Evolutionary conservation across 2,888 invertebrate species (phyloP).

Genomic region (Plagiodera versicolora): DNA sequence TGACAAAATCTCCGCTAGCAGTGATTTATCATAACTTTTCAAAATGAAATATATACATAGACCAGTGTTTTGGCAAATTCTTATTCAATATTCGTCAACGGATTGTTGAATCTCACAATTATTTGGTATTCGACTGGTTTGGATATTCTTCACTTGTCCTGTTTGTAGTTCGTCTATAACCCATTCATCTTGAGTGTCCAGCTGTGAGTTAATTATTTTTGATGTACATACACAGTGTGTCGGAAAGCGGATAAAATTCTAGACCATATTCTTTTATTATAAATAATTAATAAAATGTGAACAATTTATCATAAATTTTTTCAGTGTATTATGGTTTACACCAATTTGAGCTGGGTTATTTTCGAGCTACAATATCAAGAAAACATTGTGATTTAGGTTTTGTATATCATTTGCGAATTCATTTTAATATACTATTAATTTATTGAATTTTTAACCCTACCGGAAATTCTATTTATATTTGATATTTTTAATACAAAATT

Average conservation of each 20-base stretch:
- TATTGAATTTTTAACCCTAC: slow-evolving; percentile 24
- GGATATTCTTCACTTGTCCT: slow-evolving; percentile 12
- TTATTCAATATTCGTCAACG: slow-evolving; percentile 19
- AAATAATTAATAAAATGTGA: too few species aligned
- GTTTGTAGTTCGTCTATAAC: slow-evolving; percentile 5
- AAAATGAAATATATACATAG: slow-evolving; percentile 17
- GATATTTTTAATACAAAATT: slow-evolving; percentile 37
- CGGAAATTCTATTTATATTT: slow-evolving; percentile 31
- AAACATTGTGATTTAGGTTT: slow-evolving; percentile 10
- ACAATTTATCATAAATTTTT: too few species aligned
- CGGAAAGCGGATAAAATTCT: too few species aligned
- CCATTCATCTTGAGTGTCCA: too few species aligned
- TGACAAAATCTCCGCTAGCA: slow-evolving; percentile 35
- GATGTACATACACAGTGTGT: too few species aligned
- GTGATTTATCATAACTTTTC: slow-evolving; percentile 19
- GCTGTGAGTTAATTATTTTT: too few species aligned
- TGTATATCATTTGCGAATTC: slow-evolving; percentile 13
- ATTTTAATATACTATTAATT: slow-evolving; percentile 25
- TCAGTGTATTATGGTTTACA: too few species aligned
- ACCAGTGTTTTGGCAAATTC: slow-evolving; percentile 20
- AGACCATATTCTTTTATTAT: too few species aligned
- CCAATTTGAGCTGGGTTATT: slow-evolving; percentile 6
- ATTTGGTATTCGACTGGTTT: slow-evolving; percentile 7
- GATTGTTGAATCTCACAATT: slow-evolving; percentile 7
- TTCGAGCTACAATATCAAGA: slow-evolving; percentile 2